These are phyloP conservation scores for Acromyrmex heyeri DNA, from an alignment of 1,140 invertebrate species.

Conservation along the genomic window DNA sequence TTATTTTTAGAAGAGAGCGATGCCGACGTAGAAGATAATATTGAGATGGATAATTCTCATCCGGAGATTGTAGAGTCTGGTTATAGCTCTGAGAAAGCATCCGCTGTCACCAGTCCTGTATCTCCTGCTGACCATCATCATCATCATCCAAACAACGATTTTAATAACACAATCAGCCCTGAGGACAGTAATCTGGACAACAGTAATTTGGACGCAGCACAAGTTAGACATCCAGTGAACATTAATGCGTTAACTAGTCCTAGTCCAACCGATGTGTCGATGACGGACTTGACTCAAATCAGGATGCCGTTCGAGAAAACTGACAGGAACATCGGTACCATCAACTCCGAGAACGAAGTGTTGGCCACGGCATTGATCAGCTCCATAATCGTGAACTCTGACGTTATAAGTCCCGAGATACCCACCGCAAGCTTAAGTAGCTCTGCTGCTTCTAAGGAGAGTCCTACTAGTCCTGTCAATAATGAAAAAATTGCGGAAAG, in stretches of 20 bases:
- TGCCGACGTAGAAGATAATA: conserved; percentile 93
- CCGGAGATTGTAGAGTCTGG: conserved; percentile 89
- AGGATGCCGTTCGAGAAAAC: conserved; percentile 51
- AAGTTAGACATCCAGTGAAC: conserved; percentile 55
- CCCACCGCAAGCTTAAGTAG: conserved; percentile 77
- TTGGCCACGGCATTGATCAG: conserved; percentile 63
- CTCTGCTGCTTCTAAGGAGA: conserved; percentile 76
- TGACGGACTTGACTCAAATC: conserved; percentile 71
- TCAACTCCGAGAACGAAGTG: conserved; percentile 69
- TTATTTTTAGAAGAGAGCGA: conserved; percentile 87
- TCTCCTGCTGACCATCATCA: conserved; percentile 52
- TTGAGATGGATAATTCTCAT: conserved; percentile 86
- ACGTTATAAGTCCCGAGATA: conserved; percentile 77
- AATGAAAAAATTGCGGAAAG: conserved; percentile 23
- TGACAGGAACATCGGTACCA: conserved; percentile 48
- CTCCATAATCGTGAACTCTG: conserved; percentile 74
- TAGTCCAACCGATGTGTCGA: conserved; percentile 74
- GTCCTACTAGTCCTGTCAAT: conserved; percentile 74
- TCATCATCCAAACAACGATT: conserved; percentile 46
- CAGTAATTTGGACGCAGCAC: conserved; percentile 15
- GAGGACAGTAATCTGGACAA: conserved; percentile 38
- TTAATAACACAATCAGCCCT: conserved; percentile 11
- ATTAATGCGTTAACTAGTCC: conserved; percentile 67
- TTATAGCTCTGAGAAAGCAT: conserved; percentile 90
- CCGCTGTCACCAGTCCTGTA: conserved; percentile 87